phyloP scores from a whole-genome alignment of 2,797 vertebrate genomes.

The Psittacula derbiana region DNA sequence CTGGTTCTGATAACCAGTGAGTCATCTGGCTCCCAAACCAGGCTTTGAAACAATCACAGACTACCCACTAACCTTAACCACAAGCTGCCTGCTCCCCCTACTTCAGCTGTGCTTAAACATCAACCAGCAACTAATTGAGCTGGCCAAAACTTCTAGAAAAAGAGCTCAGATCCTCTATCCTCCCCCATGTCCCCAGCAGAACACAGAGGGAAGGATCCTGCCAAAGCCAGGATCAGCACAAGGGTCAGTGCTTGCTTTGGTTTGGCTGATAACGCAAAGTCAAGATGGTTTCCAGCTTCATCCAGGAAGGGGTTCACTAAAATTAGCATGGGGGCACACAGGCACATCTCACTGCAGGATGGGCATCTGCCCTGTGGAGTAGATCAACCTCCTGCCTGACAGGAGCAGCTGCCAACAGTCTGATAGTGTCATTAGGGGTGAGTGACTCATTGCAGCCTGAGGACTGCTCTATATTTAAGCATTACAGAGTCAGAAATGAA shows the following conservation, averaged over 20 bases:
- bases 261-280: accelerated
- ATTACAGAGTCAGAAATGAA: constrained; percentile 27
- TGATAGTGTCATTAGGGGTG: not conserved
- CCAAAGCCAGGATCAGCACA: accelerated
- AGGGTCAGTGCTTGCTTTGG: not conserved
- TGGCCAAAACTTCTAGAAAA: accelerated
- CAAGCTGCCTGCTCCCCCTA: not conserved
- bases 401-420: not conserved
- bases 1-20: not conserved
- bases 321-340: accelerated
- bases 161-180: not conserved
- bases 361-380: accelerated
- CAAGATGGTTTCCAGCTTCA: not conserved
- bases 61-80: not conserved
- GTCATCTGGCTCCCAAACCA: not conserved
- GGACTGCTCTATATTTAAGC: not conserved
- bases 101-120: not conserved
- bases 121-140: accelerated
- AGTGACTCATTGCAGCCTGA: not conserved
- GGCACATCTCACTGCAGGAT: accelerated
- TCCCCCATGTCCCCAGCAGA: accelerated
- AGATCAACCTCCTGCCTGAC: not conserved
- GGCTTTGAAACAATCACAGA: not conserved
- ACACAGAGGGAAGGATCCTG: not conserved
- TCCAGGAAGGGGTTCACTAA: accelerated